These are phyloP conservation scores for Reinhardtius hippoglossoides DNA, from an alignment of 2,113 vertebrate genomes.

Conservation along the genomic window DNA sequence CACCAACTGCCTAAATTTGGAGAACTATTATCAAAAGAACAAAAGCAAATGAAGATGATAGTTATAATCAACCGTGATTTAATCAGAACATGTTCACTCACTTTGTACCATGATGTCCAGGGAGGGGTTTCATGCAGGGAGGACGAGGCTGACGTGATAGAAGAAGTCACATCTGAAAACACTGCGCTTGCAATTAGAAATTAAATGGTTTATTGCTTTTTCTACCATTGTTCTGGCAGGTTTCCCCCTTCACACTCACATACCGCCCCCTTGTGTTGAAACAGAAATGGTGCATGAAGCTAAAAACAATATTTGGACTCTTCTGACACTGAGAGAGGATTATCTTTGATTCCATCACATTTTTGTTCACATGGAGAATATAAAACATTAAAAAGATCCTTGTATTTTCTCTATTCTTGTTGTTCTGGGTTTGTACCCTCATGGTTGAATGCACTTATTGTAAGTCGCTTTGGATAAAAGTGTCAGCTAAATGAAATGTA, in stretches of 20 bases:
- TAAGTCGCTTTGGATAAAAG: too few species aligned
- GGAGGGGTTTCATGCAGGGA: not conserved
- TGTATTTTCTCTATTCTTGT: too few species aligned
- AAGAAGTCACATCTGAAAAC: constrained; percentile 22
- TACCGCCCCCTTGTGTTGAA: constrained; percentile 66
- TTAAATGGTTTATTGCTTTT: constrained; percentile 43
- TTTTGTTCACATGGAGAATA: not conserved
- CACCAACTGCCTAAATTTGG: constrained; percentile 4
- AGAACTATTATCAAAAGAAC: constrained; percentile 29
- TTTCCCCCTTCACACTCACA: constrained; percentile 12
- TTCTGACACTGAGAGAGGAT: not conserved
- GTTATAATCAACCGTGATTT: not conserved
- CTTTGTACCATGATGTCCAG: not conserved
- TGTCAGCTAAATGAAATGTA: too few species aligned
- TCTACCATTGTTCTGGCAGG: constrained; percentile 46
- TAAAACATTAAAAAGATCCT: not conserved
- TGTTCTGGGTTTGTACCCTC: too few species aligned
- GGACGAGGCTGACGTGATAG: not conserved
- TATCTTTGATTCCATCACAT: too few species aligned
- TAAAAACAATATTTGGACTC: not conserved
- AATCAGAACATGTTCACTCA: constrained; percentile 5
- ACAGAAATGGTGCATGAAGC: constrained; percentile 40
- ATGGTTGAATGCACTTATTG: too few species aligned
- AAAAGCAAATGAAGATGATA: constrained; percentile 47
- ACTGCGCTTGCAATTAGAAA: constrained; percentile 24